Conservation (phyloP, 1,140 invertebrate genomes). For the Plodia interpunctella region DNA sequence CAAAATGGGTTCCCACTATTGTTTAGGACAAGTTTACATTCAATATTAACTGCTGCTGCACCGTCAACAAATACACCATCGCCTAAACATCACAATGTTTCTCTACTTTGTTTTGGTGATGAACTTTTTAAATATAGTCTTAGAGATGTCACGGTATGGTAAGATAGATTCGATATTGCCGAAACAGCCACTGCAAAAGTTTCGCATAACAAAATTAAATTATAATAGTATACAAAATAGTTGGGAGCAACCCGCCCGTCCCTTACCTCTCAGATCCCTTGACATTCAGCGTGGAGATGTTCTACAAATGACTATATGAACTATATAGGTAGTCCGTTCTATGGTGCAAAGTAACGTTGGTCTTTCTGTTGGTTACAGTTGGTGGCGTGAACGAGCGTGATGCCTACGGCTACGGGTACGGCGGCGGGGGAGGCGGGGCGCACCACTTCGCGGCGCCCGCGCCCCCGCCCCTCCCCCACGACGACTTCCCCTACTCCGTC, state of each 20-base stretch:
- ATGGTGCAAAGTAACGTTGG: too few relatives aligned
- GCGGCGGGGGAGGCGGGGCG: conserved; percentile 44
- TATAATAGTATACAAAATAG: too few relatives aligned
- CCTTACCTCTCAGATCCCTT: too few relatives aligned
- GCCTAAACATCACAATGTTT: not conserved
- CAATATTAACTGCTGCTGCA: not conserved
- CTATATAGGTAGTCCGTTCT: too few relatives aligned
- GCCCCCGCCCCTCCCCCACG: conserved; percentile 81
- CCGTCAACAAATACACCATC: not conserved
- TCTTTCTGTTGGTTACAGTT: conserved; percentile 39
- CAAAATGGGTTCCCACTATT: conserved; percentile 6
- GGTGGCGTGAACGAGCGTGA: conserved; percentile 55
- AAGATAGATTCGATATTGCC: too few relatives aligned
- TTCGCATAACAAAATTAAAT: too few relatives aligned
- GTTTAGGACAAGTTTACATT: conserved; percentile 6
- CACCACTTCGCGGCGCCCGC: conserved; percentile 81
- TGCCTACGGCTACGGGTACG: conserved; percentile 57
- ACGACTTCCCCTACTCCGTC: conserved; percentile 88
- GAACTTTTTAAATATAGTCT: too few relatives aligned
- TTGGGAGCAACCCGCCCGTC: too few relatives aligned
- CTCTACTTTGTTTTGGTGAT: not conserved
- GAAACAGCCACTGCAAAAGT: too few relatives aligned
- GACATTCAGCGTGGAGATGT: too few relatives aligned
- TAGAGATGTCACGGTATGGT: too few relatives aligned
- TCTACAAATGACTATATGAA: too few relatives aligned